Percentiles rank a stretch among this genome's conserved stretches.
phyloP scores from a whole-genome alignment of 2,797 vertebrate genomes.

The Sebastes iracundus region DNA sequence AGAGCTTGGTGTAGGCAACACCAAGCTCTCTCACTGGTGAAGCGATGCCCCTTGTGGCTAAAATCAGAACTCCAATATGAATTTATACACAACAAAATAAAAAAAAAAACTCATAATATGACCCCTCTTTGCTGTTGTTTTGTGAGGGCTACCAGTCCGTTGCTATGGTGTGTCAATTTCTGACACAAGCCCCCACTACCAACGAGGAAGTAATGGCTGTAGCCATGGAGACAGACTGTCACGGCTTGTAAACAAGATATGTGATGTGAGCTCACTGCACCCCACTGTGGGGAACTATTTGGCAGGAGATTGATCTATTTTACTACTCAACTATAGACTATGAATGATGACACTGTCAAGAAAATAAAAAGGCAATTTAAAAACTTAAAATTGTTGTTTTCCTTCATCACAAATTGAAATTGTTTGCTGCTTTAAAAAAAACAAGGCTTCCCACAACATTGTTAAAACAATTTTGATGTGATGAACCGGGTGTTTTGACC shows the following conservation, averaged over 20 bases:
- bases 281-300: conserved; percentile 28
- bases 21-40: not conserved
- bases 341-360: conserved; percentile 37
- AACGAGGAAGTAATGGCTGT: conserved; percentile 39
- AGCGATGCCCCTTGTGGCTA: not conserved
- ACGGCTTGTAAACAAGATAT: conserved; percentile 32
- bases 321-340: conserved; percentile 7
- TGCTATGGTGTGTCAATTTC: conserved; percentile 21
- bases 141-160: not conserved
- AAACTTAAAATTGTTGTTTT: conserved; percentile 12
- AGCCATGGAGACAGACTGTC: conserved; percentile 47
- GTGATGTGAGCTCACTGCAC: conserved; percentile 25
- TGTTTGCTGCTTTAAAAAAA: not conserved
- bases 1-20: not conserved
- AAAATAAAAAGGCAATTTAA: conserved; percentile 19
- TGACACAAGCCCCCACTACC: conserved; percentile 5
- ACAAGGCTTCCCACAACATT: not conserved
- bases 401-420: not conserved
- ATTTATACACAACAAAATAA: not conserved
- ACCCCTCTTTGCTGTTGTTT: not conserved
- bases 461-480: not conserved
- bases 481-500: not conserved
- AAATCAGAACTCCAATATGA: not conserved
- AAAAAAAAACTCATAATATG: not conserved
- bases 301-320: conserved; percentile 41